A percentile compares a stretch with the other conserved stretches of the same genome.
phyloP scores from a whole-genome alignment of 2,797 vertebrate genomes.

The Phoeniculus purpureus region DNA sequence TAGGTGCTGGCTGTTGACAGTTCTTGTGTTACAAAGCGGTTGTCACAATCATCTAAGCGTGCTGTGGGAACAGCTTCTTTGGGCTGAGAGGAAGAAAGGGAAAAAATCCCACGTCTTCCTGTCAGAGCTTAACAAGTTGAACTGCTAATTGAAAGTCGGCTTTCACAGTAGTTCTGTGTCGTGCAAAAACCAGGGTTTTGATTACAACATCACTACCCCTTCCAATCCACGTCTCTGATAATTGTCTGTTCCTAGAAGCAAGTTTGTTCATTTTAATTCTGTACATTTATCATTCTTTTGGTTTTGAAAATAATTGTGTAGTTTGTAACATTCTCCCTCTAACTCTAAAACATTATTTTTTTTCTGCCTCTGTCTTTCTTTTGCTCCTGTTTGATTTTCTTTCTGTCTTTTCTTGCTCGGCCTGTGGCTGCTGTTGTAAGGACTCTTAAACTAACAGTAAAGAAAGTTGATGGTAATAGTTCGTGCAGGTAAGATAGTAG shows the following conservation, averaged over 20 bases:
- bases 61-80: not conserved
- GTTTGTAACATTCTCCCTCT: conserved; percentile 46
- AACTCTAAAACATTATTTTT: conserved; percentile 54
- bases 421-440: conserved; percentile 81
- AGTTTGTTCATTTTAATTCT: conserved; percentile 4
- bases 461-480: conserved; percentile 90
- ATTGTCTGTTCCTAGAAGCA: not conserved
- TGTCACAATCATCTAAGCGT: not conserved
- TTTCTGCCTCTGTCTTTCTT: conserved; percentile 71
- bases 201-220: not conserved
- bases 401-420: conserved; percentile 83
- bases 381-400: conserved; percentile 75
- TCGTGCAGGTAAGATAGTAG: conserved; percentile 88
- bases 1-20: not conserved
- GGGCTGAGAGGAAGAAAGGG: not conserved
- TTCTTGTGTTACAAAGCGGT: not conserved
- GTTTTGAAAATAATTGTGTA: conserved; percentile 29
- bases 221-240: not conserved
- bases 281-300: conserved; percentile 28
- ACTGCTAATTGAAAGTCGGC: not conserved
- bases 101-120: not conserved
- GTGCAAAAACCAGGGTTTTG: not conserved
- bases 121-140: not conserved
- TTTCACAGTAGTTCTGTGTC: not conserved
- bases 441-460: conserved; percentile 90